These are phyloP conservation scores for Plutomurus gul DNA, from an alignment of 1,140 invertebrate genomes.

Conservation along the genomic window DNA sequence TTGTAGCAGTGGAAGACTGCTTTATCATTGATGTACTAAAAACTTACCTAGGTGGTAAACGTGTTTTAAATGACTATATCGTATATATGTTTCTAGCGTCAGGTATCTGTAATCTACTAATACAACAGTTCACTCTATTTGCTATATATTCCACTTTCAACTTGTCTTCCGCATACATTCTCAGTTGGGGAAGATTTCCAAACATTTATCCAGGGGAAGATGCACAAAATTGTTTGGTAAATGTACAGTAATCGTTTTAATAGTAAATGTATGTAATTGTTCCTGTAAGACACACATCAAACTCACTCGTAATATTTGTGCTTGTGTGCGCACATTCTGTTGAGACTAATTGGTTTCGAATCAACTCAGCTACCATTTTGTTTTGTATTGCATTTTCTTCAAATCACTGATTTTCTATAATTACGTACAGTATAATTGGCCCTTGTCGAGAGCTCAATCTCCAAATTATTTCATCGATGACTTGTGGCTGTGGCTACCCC, in stretches of 20 bases:
- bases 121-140: neutral
- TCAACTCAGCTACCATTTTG: neutral
- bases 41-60: neutral
- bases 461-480: no score
- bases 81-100: neutral
- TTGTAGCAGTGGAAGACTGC: conserved; percentile 23
- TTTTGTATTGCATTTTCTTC: neutral
- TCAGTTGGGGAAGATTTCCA: no score
- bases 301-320: conserved; percentile 14
- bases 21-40: neutral
- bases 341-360: neutral
- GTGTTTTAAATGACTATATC: neutral
- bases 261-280: neutral
- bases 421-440: no score
- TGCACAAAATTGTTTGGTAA: conserved; percentile 6
- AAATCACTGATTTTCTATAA: neutral
- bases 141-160: no score
- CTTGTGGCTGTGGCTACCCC: no score
- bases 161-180: no score
- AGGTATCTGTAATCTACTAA: neutral
- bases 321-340: conserved; percentile 1
- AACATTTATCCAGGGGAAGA: no score
- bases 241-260: neutral
- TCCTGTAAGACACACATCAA: conserved; percentile 10
- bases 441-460: no score